Conservation (phyloP, 2,888 invertebrate genomes). For the Gryllus longicercus region DNA sequence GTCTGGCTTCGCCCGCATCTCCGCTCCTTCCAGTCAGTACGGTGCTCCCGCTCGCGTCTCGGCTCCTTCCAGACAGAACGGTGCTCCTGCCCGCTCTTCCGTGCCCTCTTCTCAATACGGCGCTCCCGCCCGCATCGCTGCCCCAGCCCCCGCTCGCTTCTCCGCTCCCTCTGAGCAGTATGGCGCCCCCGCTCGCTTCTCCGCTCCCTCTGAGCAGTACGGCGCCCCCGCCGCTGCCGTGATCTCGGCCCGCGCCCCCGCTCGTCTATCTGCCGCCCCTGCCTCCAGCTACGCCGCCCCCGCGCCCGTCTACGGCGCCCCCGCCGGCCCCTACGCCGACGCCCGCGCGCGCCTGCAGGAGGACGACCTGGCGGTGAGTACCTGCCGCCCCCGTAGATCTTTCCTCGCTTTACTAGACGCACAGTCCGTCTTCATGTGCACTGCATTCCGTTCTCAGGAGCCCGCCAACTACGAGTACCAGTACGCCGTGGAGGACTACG, state of each 20-base stretch:
- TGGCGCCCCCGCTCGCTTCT: slow-evolving; percentile 24
- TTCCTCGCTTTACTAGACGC: background rate
- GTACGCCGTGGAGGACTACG: slow-evolving; percentile 61
- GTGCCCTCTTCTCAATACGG: background rate
- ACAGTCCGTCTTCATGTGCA: background rate
- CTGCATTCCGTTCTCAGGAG: slow-evolving; percentile 46
- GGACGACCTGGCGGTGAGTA: background rate
- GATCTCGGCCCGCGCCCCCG: background rate
- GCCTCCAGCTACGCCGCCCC: slow-evolving; percentile 1
- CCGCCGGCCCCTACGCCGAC: background rate
- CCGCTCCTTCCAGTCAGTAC: slow-evolving; percentile 28
- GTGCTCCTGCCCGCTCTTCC: slow-evolving; percentile 19
- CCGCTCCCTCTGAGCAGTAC: slow-evolving; percentile 21
- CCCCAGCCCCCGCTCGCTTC: background rate
- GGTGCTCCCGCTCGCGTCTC: no score
- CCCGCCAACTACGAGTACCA: slow-evolving; percentile 63
- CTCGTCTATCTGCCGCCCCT: background rate
- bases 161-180: background rate
- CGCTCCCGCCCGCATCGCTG: slow-evolving; percentile 25
- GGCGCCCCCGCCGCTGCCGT: background rate
- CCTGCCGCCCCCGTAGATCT: background rate
- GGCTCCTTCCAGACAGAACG: no score
- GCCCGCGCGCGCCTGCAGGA: background rate
- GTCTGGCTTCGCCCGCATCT: background rate
- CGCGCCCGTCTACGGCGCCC: slow-evolving; percentile 38